Base-by-base conservation (phyloP, 2,797 vertebrate genomes). In the Taeniopygia guttata region DNA sequence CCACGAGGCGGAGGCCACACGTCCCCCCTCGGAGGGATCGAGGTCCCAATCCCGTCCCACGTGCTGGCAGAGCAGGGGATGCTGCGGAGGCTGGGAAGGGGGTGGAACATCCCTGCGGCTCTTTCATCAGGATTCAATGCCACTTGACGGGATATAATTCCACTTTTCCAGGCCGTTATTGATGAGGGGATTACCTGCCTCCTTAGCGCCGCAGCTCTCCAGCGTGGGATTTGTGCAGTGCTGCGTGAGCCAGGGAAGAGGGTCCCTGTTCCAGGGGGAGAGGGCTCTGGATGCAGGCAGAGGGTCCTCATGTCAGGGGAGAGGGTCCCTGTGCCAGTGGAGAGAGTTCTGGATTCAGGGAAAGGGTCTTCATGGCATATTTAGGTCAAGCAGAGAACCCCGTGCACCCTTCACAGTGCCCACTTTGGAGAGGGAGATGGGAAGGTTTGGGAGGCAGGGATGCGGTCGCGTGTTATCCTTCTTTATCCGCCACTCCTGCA, bases 141-240 rank as follows among this genome's bases (percentile, higher is more conserved):
- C 34, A 34, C 81, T 76, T 46, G 83, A 78, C 2, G 73, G 89
- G 79, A 38, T 80, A 51, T 64, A 95, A 96, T 82, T 69, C 91
- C 54, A 17, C 89, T 81, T 77, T 72, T 60, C 54, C 64, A 77
- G 87, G 34, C 7, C 22, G 30, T 38, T 75, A 66, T 82, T 60
- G 83, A 82, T n/a, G 74, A 74, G 70, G 38, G 77, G 90, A 94
- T 96, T 84, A 89, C 88, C 88, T 52, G 72, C 81, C 91, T 93
- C 66, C 32, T 66, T 25, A 84, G 52, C 5, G 2, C 73, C 3
- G 11, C 60, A 14, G 78, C 58, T 75, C 60, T 63, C 36, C 55
- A 2, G 79, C 2, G 5, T 16, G 42, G 77, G 64, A 46, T 90
- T 49, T 43, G 32, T 3, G 20, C 1, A 3, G 34, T 1, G 23